Evolutionary conservation across 2,888 invertebrate genomes (phyloP), one percentile per base, ranked within the genome.

Genomic region (Hedya salicella): DNA sequence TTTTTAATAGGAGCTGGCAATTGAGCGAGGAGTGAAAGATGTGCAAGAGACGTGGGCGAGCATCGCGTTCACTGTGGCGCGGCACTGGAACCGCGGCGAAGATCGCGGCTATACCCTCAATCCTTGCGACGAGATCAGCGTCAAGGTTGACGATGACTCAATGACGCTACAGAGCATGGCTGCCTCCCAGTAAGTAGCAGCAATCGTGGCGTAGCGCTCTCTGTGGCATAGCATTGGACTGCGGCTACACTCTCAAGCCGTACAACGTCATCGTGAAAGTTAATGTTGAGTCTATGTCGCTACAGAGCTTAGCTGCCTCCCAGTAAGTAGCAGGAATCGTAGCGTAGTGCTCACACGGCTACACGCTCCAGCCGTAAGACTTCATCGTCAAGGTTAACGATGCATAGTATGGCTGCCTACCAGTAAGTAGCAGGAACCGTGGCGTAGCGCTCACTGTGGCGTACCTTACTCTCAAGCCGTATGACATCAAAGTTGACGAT

Each of bases 151-250:
- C 79, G 98, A 98, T 76, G 97, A 98, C 79, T 94, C 96, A 63
- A 96, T 98, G 95, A 96, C 96, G 77, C 90, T 98, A 60, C 98
- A 98, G 88, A 96, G 97, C 73, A 98, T 98, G 97, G 96, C 96
- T 0, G 96, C 96, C 0, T 97, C 97, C 2, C 96, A 96, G 94
- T 95, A 71, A 89, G 93, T 79, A 5, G 44, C 8, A 14, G 13
- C 5, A 5, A 40, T n/a, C 13, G 40, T n/a, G 40, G 6, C n/a
- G n/a, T n/a, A n/a, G 75, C 89, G 39, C 96, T 97, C 78, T 93
- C 92, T 0, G 93, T 96, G 1, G 70, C 93, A 19, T n/a, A n/a
- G n/a, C n/a, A n/a, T n/a, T n/a, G n/a, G n/a, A n/a, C n/a, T n/a
- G n/a, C n/a, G n/a, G n/a, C n/a, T n/a, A n/a, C n/a, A n/a, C n/a